A percentile compares a stretch with the other conserved stretches of the same genome.
Evolutionary conservation across 2,888 invertebrate genomes (phyloP).

Genomic region (Thereva nobilitata): DNA sequence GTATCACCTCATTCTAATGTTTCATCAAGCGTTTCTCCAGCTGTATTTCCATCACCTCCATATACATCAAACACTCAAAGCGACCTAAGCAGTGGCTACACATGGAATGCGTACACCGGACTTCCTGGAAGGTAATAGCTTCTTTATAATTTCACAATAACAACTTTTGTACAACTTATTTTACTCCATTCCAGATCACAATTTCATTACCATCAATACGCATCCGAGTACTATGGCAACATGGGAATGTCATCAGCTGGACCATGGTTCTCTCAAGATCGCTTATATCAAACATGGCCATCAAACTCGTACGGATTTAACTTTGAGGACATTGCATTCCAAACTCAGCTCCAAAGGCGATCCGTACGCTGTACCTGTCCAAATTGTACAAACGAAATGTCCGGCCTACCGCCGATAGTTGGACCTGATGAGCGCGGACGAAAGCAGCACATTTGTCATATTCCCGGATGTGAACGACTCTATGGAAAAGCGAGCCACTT

Average conservation of each 20-base stretch:
- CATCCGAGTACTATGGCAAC: conserved; percentile 56
- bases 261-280: conserved; percentile 56
- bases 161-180: background rate
- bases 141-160: background rate
- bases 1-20: conserved; percentile 53
- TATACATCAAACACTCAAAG: conserved; percentile 52
- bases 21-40: conserved; percentile 55
- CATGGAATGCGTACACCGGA: conserved; percentile 53
- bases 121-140: conserved; percentile 52
- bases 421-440: conserved; percentile 75
- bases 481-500: conserved; percentile 94
- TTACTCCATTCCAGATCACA: conserved; percentile 49
- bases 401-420: conserved; percentile 72
- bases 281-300: conserved; percentile 53
- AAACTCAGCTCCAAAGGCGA: conserved; percentile 66
- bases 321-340: conserved; percentile 56
- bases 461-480: conserved; percentile 83
- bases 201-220: conserved; percentile 57
- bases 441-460: conserved; percentile 84
- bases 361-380: conserved; percentile 79
- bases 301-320: conserved; percentile 47
- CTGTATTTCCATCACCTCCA: conserved; percentile 55
- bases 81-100: conserved; percentile 45
- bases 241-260: conserved; percentile 53
- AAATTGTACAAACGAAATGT: conserved; percentile 81